A percentile compares a stretch with the other conserved stretches of the same genome.
These are phyloP conservation scores for Sipha maydis DNA, from an alignment of 2,888 invertebrate species.

Conservation along the genomic window DNA sequence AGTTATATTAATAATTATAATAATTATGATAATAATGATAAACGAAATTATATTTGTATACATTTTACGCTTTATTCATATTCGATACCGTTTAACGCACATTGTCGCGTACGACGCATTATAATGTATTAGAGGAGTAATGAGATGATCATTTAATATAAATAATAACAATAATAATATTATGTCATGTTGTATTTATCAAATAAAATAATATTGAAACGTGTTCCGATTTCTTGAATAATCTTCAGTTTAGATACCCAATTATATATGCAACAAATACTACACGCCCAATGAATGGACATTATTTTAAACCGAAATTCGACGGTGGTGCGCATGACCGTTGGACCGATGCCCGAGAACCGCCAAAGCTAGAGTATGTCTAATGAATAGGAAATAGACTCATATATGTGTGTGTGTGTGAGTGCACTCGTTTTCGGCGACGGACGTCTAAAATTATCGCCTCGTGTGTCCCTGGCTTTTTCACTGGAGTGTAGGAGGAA, in stretches of 20 bases:
- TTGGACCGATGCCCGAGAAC: slow-evolving; percentile 29
- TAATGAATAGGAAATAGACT: slow-evolving; percentile 12
- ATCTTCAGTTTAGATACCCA: too few relatives aligned
- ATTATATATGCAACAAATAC: too few relatives aligned
- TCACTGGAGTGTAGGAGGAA: slow-evolving; percentile 30
- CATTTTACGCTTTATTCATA: too few relatives aligned
- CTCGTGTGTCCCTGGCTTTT: slow-evolving; percentile 12
- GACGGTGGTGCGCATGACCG: slow-evolving; percentile 19
- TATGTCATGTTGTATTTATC: too few relatives aligned
- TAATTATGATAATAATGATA: not conserved
- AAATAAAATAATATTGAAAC: too few relatives aligned
- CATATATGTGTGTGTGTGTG: not conserved
- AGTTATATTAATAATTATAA: too few relatives aligned
- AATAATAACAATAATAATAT: too few relatives aligned
- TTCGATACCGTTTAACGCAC: too few relatives aligned
- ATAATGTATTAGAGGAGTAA: too few relatives aligned
- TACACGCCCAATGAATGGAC: not conserved
- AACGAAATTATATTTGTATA: not conserved
- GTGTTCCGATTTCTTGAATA: too few relatives aligned
- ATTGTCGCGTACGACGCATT: too few relatives aligned
- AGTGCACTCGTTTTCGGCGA: not conserved
- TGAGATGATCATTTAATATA: too few relatives aligned
- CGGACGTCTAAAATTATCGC: slow-evolving; percentile 48
- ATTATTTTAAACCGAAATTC: slow-evolving; percentile 12
- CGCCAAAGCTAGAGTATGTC: slow-evolving; percentile 13